Evolutionary conservation across 1,140 invertebrate genomes (phyloP).

Genomic region (Lepidurus packardi): DNA sequence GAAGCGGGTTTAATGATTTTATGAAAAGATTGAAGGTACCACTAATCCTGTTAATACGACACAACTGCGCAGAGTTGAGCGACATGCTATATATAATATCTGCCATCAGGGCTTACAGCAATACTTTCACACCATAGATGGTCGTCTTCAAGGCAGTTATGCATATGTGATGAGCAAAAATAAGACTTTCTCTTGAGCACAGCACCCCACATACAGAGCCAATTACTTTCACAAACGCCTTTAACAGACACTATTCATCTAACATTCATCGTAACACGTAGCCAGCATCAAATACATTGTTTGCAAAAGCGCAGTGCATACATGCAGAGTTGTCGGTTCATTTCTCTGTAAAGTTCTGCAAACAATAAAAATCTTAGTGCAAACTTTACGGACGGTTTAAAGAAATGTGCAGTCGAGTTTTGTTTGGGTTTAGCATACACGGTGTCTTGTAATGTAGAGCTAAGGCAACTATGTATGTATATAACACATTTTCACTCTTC

Average conservation of each 20-base stretch:
- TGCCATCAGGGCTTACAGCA: neutral
- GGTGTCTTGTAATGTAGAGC: constrained; percentile 18
- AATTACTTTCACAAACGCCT: too few relatives aligned
- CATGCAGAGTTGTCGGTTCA: neutral
- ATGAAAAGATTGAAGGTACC: neutral
- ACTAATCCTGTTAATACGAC: neutral
- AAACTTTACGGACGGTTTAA: neutral
- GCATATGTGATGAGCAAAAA: neutral
- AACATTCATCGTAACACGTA: neutral
- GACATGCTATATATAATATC: neutral
- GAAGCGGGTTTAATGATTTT: neutral
- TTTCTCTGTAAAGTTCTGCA: neutral
- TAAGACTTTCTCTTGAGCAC: too few relatives aligned
- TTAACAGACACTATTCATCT: too few relatives aligned
- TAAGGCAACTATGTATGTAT: constrained; percentile 19
- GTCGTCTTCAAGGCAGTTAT: neutral
- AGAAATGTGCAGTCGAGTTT: neutral
- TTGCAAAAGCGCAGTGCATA: neutral
- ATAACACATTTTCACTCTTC: constrained; percentile 3
- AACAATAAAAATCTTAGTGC: neutral
- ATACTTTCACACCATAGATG: neutral
- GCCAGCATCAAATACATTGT: neutral
- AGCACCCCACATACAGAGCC: too few relatives aligned
- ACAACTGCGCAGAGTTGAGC: neutral
- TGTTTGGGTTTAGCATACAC: neutral